Evolutionary conservation across 2,113 vertebrate genomes (phyloP).

Genomic region (Bubo scandiacus): DNA sequence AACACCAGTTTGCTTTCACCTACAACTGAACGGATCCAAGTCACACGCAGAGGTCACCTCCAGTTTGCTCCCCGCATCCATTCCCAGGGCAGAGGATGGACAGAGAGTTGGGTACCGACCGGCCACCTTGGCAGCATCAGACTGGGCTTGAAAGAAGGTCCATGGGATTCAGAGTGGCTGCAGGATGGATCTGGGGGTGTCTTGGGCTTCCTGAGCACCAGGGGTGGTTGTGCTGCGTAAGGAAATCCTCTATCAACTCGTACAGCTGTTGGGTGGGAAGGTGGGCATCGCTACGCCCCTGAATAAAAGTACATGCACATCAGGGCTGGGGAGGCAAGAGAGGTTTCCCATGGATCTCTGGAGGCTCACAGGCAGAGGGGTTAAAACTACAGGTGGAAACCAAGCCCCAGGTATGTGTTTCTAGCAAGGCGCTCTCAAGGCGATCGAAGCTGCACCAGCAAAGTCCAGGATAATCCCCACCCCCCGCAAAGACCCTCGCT

Average conservation of each 20-base stretch:
- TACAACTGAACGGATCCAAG: accelerated
- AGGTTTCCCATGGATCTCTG: background rate
- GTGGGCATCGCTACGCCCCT: accelerated
- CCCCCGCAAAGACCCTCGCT: background rate
- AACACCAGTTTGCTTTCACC: background rate
- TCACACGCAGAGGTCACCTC: background rate
- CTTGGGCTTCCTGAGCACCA: background rate
- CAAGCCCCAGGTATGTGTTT: background rate
- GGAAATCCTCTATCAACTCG: accelerated
- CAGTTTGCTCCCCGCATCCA: background rate
- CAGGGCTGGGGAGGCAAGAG: background rate
- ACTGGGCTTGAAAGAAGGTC: background rate
- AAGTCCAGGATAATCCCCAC: background rate
- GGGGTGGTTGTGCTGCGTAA: background rate
- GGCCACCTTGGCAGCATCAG: background rate
- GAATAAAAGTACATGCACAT: accelerated
- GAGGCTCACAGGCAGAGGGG: background rate
- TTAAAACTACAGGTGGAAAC: background rate
- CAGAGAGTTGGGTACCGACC: accelerated
- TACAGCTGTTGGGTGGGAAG: accelerated
- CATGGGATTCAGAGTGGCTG: accelerated
- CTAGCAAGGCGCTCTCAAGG: background rate
- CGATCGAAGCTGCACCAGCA: accelerated
- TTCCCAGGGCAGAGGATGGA: background rate
- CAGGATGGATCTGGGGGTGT: background rate